Percentiles rank a stretch among this genome's conserved stretches.
These are phyloP conservation scores for Heliocidaris erythrogramma DNA, from an alignment of 35 echinoderm and acorn worm species.

Conservation along the genomic window DNA sequence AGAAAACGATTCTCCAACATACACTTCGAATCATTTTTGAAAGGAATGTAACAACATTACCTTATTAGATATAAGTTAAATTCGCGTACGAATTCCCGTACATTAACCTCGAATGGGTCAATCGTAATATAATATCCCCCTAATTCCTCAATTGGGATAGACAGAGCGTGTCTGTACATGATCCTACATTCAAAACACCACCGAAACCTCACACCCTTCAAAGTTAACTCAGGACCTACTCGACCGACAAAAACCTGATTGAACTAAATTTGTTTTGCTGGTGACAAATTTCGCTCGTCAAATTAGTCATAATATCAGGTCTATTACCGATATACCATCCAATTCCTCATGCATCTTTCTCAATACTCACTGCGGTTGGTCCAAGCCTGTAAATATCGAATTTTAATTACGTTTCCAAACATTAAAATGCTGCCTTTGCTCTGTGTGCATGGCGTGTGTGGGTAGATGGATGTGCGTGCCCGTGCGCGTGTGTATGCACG, in stretches of 20 bases:
- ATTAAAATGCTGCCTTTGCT: not conserved
- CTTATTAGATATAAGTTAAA: not conserved
- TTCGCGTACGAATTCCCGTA: not conserved
- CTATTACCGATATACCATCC: not conserved
- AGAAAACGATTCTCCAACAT: no score
- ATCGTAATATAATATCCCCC: not conserved
- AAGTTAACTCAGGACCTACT: not conserved
- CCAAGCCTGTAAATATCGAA: conserved; percentile 33
- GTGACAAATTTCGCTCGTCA: conserved; percentile 44
- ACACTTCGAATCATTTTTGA: no score
- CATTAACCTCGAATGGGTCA: not conserved
- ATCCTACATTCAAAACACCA: not conserved
- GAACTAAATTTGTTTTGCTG: conserved; percentile 30
- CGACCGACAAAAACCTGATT: conserved; percentile 39
- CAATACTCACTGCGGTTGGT: not conserved
- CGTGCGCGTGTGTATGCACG: not conserved
- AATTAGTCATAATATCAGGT: conserved; percentile 28
- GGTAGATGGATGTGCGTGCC: not conserved
- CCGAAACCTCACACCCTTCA: not conserved
- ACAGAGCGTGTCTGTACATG: not conserved
- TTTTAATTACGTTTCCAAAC: conserved; percentile 38
- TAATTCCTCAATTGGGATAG: not conserved
- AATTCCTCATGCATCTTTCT: not conserved
- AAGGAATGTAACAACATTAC: not conserved
- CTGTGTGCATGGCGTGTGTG: no score